phyloP scores from a whole-genome alignment of 2,888 invertebrate species.

The Drosophila kambysellisi region DNA sequence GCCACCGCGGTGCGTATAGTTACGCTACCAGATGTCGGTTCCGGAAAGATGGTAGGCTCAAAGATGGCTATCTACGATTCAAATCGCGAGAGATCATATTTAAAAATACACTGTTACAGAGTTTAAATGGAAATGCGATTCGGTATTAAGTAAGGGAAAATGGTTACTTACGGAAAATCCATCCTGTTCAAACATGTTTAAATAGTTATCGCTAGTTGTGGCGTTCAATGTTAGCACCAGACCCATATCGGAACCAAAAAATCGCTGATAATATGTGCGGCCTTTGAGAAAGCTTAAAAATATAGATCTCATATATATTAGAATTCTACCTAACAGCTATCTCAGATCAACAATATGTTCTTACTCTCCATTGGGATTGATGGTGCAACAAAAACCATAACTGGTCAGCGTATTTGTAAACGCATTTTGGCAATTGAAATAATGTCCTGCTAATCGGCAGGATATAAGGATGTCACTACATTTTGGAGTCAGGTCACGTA shows the following conservation, averaged over 20 bases:
- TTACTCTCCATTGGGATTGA: slow-evolving; percentile 79
- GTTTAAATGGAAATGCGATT: background rate
- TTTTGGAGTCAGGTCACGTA: slow-evolving; percentile 82
- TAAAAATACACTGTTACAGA: background rate
- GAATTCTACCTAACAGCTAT: background rate
- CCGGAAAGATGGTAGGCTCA: slow-evolving; percentile 60
- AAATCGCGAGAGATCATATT: background rate
- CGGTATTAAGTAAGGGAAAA: background rate
- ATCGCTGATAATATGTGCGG: slow-evolving; percentile 44
- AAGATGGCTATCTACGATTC: slow-evolving; percentile 54
- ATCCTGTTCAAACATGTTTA: slow-evolving; percentile 84
- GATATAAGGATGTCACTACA: slow-evolving; percentile 82
- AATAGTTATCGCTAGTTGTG: slow-evolving; percentile 87
- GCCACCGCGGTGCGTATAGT: slow-evolving; percentile 47
- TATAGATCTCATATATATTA: accelerated
- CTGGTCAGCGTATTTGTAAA: slow-evolving; percentile 83
- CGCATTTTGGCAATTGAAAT: slow-evolving; percentile 69
- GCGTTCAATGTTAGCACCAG: slow-evolving; percentile 86
- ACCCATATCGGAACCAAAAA: slow-evolving; percentile 85
- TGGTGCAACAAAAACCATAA: slow-evolving; percentile 85
- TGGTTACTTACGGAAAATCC: slow-evolving; percentile 86
- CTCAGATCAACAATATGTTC: background rate
- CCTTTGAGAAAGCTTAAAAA: slow-evolving; percentile 44
- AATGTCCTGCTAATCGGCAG: slow-evolving; percentile 75
- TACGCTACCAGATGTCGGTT: slow-evolving; percentile 69